Conservation (phyloP, 2,888 invertebrate species). For the Tipula unca region DNA sequence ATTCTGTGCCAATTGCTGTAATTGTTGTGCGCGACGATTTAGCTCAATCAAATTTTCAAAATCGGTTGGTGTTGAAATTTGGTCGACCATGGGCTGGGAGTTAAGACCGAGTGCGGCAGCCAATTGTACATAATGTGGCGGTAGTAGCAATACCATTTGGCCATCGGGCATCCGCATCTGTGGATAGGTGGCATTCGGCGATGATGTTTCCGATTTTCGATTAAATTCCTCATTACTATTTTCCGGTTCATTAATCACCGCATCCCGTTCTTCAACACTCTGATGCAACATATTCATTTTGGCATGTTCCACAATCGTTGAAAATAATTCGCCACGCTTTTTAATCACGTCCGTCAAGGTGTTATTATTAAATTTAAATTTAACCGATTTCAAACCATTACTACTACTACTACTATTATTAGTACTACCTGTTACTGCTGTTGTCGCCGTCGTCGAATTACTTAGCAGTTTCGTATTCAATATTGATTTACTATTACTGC, state of each 20-base stretch:
- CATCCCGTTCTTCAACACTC: neutral
- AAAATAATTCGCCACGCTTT: constrained; percentile 9
- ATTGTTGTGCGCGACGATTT: constrained; percentile 32
- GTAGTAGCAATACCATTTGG: constrained; percentile 48
- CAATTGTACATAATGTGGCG: constrained; percentile 51
- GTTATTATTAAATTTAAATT: constrained; percentile 15
- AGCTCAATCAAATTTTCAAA: constrained; percentile 38
- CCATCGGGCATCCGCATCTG: constrained; percentile 46
- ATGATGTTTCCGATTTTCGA: constrained; percentile 20
- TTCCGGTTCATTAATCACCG: neutral
- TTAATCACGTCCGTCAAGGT: constrained; percentile 2
- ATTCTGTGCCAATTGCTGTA: constrained; percentile 24
- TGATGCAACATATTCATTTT: neutral
- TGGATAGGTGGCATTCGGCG: constrained; percentile 29
- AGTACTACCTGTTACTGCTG: neutral
- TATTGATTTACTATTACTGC: constrained; percentile 10
- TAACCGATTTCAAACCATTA: constrained; percentile 1
- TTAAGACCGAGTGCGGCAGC: constrained; percentile 44
- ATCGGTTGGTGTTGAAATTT: constrained; percentile 36
- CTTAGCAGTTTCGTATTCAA: neutral
- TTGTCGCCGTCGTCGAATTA: neutral
- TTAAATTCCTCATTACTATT: neutral
- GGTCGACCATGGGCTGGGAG: constrained; percentile 36
- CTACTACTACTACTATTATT: neutral
- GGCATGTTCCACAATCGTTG: neutral